Evolutionary conservation across 2,113 vertebrate species (phyloP).

Genomic region (Gasterosteus aculeatus): DNA sequence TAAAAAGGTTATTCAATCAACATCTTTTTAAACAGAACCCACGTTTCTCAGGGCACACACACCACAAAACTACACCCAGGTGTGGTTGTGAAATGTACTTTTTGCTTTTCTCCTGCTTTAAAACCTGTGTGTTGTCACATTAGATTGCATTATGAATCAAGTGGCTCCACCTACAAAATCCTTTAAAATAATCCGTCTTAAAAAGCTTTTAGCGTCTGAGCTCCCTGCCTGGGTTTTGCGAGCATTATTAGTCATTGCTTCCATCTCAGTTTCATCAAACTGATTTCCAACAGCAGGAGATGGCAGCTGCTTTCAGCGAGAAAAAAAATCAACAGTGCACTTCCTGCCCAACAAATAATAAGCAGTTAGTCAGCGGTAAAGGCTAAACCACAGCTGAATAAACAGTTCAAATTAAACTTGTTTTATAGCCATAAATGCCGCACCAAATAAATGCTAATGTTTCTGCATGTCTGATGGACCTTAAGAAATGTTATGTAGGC

Average conservation of each 20-base stretch:
- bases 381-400: neutral
- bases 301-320: neutral
- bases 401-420: neutral
- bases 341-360: neutral
- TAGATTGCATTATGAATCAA: neutral
- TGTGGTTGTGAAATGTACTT: constrained; percentile 8
- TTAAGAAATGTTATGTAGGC: neutral
- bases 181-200: neutral
- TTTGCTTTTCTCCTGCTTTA: neutral
- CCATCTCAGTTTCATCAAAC: neutral
- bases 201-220: neutral
- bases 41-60: constrained; percentile 1
- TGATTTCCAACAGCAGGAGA: neutral
- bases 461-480: neutral
- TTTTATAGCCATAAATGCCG: neutral
- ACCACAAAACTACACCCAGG: neutral
- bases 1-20: neutral
- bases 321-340: neutral
- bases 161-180: neutral
- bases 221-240: neutral
- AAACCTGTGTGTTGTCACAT: neutral
- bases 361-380: neutral
- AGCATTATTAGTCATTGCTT: neutral
- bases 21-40: neutral
- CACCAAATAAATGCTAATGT: neutral